Conservation (phyloP, 2,113 vertebrate species). For the Helogale parvula region DNA sequence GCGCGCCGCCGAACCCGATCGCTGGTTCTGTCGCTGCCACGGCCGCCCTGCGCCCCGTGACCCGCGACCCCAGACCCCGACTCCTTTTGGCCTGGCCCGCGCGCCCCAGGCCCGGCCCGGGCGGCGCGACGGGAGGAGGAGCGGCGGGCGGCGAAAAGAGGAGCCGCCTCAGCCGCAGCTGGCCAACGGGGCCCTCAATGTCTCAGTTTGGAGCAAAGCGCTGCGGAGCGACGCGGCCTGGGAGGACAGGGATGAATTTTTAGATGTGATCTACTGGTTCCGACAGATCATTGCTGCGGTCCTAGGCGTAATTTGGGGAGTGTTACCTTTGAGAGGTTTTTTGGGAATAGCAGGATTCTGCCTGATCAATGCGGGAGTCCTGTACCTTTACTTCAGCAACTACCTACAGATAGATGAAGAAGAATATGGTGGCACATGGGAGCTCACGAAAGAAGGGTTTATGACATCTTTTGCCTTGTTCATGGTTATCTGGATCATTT, state of each 20-base stretch:
- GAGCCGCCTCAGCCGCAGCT: constrained; percentile 83
- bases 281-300: constrained; percentile 98
- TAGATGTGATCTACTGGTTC: constrained; percentile 99
- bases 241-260: constrained; percentile 96
- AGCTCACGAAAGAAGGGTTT: constrained; percentile 99
- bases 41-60: background rate
- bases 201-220: constrained; percentile 87
- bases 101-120: constrained; percentile 67
- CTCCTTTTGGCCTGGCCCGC: constrained; percentile 52
- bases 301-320: constrained; percentile 97
- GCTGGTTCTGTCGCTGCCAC: background rate
- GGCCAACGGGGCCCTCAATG: constrained; percentile 83
- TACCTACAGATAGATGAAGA: constrained; percentile 99
- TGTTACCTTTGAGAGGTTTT: constrained; percentile 97
- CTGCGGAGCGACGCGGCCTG: constrained; percentile 86
- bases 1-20: fast-evolving
- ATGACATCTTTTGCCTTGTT: constrained; percentile 99
- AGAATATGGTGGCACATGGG: constrained; percentile 98
- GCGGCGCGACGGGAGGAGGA: constrained; percentile 83
- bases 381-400: constrained; percentile 98
- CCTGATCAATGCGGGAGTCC: constrained; percentile 96
- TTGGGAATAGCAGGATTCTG: constrained; percentile 99
- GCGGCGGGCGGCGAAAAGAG: constrained; percentile 86
- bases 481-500: constrained; percentile 99
- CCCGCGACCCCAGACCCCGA: background rate